Evolutionary conservation across 37 sponge, comb jelly and placozoan species (phyloP).

Genomic region (Aphrocallistes beatrix): DNA sequence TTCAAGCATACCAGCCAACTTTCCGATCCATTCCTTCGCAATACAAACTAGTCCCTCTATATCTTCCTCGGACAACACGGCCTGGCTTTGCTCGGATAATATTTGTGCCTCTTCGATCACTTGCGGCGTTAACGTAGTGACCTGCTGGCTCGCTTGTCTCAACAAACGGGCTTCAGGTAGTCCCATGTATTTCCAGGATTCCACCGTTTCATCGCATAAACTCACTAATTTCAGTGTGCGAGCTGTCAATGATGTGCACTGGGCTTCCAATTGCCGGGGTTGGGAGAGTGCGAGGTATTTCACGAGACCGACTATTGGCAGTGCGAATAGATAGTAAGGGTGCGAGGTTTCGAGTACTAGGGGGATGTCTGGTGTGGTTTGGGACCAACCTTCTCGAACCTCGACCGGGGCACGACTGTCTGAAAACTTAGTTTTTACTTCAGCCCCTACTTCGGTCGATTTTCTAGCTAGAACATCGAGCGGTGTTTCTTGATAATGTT

Average conservation of each 20-base stretch:
- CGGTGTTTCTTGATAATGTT: neutral
- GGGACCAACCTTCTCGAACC: neutral
- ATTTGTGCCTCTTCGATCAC: neutral
- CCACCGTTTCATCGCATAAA: neutral
- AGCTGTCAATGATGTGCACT: neutral
- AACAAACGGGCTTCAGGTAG: neutral
- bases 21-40: conserved; percentile 11
- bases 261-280: neutral
- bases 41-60: neutral
- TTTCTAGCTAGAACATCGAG: neutral
- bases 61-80: neutral
- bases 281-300: neutral
- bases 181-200: neutral
- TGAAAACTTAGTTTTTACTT: neutral
- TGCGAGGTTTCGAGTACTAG: neutral
- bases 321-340: conserved; percentile 8
- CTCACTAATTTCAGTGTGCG: neutral
- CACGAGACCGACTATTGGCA: neutral
- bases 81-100: neutral
- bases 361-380: neutral
- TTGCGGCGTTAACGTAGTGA: neutral
- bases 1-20: neutral
- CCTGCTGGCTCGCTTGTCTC: conserved; percentile 7
- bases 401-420: neutral
- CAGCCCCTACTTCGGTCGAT: neutral